Evolutionary conservation across 1,140 invertebrate species (phyloP).

Genomic region (Octopus sinensis): DNA sequence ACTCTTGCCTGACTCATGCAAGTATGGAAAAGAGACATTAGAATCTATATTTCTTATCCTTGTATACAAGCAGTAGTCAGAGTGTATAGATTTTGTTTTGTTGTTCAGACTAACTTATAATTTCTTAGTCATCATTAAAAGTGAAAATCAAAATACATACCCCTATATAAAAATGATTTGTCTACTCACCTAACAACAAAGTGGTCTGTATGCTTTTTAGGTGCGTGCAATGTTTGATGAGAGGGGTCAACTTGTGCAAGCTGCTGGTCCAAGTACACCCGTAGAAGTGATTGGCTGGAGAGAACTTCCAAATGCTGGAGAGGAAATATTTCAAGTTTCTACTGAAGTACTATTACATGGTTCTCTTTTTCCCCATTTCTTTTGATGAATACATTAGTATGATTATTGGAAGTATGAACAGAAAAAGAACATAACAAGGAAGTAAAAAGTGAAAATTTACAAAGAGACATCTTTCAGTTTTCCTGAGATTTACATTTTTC

Average conservation of each 20-base stretch:
- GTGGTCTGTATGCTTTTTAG: slow-evolving; percentile 35
- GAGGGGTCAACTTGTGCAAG: slow-evolving; percentile 66
- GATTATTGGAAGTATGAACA: too few species aligned
- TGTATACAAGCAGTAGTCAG: not conserved
- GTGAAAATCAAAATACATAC: not conserved
- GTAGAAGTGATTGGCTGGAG: slow-evolving; percentile 72
- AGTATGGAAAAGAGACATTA: too few species aligned
- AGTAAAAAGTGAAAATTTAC: too few species aligned
- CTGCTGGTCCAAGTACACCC: slow-evolving; percentile 76
- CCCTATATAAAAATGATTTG: too few species aligned
- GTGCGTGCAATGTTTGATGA: slow-evolving; percentile 82
- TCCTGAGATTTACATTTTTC: too few species aligned
- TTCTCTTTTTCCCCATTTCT: too few species aligned
- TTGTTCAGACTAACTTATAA: not conserved
- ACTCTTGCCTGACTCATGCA: too few species aligned
- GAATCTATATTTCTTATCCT: not conserved
- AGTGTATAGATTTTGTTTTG: not conserved
- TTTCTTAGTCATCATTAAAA: not conserved
- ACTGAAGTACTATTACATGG: slow-evolving; percentile 62
- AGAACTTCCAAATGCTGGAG: slow-evolving; percentile 78
- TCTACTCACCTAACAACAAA: not conserved
- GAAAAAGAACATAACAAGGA: too few species aligned
- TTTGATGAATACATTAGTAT: too few species aligned
- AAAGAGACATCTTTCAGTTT: too few species aligned
- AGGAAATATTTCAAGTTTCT: slow-evolving; percentile 78